Percentiles rank a stretch among this genome's conserved stretches.
phyloP scores from a whole-genome alignment of 2,797 vertebrate species.

The Antennarius maculatus region DNA sequence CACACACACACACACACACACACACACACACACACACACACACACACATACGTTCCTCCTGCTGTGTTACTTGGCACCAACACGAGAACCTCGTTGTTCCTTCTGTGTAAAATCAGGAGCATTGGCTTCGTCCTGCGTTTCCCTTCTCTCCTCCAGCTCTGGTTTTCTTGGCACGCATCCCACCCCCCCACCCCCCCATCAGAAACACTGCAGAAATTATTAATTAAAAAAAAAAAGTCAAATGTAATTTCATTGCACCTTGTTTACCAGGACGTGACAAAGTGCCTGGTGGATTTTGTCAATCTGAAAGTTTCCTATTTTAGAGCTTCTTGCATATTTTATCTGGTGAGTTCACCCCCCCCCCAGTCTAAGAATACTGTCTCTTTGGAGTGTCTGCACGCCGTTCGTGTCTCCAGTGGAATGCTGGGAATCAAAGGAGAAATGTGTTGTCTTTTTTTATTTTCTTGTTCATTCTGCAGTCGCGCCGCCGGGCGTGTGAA shows the following conservation, averaged over 20 bases:
- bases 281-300: slow-evolving; percentile 32
- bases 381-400: slow-evolving; percentile 61
- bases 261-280: slow-evolving; percentile 59
- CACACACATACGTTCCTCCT: slow-evolving; percentile 29
- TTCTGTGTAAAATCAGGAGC: slow-evolving; percentile 43
- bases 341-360: slow-evolving; percentile 57
- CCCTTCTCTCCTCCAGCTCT: background rate
- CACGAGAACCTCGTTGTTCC: slow-evolving; percentile 34
- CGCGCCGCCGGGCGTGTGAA: slow-evolving; percentile 10
- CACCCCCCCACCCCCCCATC: slow-evolving; percentile 3
- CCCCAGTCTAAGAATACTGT: slow-evolving; percentile 74
- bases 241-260: slow-evolving; percentile 50
- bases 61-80: slow-evolving; percentile 44
- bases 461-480: slow-evolving; percentile 45
- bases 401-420: slow-evolving; percentile 41
- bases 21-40: slow-evolving; percentile 11
- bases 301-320: slow-evolving; percentile 62
- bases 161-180: background rate
- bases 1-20: slow-evolving; percentile 1
- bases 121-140: slow-evolving; percentile 19
- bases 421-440: slow-evolving; percentile 45
- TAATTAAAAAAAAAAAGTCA: slow-evolving; percentile 39
- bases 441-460: slow-evolving; percentile 24
- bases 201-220: slow-evolving; percentile 41
- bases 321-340: slow-evolving; percentile 71